A percentile compares a stretch with the other conserved stretches of the same genome.
Conservation (phyloP, 2,888 invertebrate genomes). For the Platyscelio sp. region DNA sequence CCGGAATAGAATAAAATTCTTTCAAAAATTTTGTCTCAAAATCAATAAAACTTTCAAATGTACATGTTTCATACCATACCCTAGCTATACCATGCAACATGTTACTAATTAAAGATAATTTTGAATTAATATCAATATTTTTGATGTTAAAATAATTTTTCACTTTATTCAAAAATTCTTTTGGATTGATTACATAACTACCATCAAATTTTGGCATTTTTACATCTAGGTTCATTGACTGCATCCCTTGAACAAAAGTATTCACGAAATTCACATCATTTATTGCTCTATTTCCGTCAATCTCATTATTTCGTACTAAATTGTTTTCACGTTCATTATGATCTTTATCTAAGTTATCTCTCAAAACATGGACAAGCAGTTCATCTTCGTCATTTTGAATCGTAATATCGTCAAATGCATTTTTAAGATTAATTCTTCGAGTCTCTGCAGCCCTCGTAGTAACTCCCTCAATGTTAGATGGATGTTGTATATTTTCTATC, state of each 20-base stretch:
- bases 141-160: constrained; percentile 12
- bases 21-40: constrained; percentile 29
- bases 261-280: too few species aligned
- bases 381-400: too few species aligned
- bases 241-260: constrained; percentile 2
- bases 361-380: too few species aligned
- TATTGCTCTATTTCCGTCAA: too few species aligned
- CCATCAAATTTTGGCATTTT: constrained; percentile 20
- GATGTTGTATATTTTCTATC: too few species aligned
- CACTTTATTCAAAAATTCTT: constrained; percentile 25
- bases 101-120: background rate
- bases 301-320: too few species aligned
- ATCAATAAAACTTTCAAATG: constrained; percentile 9
- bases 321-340: too few species aligned
- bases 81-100: constrained; percentile 8
- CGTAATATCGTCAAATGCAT: too few species aligned
- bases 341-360: too few species aligned
- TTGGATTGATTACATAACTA: background rate
- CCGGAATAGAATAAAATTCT: constrained; percentile 42
- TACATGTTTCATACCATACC: constrained; percentile 15
- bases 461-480: too few species aligned
- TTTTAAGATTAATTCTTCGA: too few species aligned
- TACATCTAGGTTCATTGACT: constrained; percentile 15
- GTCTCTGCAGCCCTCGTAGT: too few species aligned
- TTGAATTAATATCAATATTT: background rate